Evolutionary conservation across 2,888 invertebrate genomes (phyloP), one percentile per base, ranked within the genome.

Genomic region (Nemotelus nigrinus): DNA sequence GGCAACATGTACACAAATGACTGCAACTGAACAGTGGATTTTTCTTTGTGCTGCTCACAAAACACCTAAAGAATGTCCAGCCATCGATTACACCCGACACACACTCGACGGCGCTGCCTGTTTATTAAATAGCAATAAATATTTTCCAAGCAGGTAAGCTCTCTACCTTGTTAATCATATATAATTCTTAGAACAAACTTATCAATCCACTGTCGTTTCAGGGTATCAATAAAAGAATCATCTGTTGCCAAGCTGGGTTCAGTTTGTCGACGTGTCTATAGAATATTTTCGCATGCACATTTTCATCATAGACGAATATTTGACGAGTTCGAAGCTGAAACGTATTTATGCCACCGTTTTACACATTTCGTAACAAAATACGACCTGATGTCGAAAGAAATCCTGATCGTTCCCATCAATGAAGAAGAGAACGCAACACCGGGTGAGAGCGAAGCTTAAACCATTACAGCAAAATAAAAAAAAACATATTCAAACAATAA

Each of bases 11-110:
- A 96, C 95, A 79, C 99, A 99, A 89, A 99, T 99, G 99, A 99
- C 99, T 64, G 99, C 99, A 48, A 99, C 99, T 47, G 99, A 99
- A 88, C 99, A 99, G 85, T 99, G 99, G 99, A 99, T 99, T 88
- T 99, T 99, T 88, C 89, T 99, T 76, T 99, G 99, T 90, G 99
- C 99, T 78, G 99, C 99, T 60, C 99, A 99, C 87, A 99, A 99
- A 90, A 99, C 99, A 80, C 99, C 99, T 58, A 99, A 99, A 88
- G 99, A 99, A 91, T 99, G 99, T 88, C 97, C 99, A 78, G 99
- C 99, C 76, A 99, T 99, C 86, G 99, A 99, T 88, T 99, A 99
- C 85, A 99, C 99, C 2, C 91, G 99, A 82, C 99, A 99, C 86
- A 99, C 99, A 63, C 89, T 99, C 80, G 99, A 99, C 88, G 99